Conservation (phyloP, 2,888 invertebrate genomes). For the Eulithis prunata region DNA sequence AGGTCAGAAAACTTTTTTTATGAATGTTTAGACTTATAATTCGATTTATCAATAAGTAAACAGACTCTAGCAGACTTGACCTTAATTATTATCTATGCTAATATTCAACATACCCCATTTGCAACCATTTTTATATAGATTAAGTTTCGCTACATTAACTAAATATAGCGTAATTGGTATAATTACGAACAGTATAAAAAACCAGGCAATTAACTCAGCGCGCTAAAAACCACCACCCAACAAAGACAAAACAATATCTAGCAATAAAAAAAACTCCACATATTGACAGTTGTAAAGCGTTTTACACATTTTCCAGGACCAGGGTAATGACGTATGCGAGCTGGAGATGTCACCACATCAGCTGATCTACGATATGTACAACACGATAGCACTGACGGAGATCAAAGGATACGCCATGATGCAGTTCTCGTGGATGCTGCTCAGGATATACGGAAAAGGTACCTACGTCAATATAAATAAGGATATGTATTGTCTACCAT, state of each 20-base stretch:
- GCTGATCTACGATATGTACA: constrained; percentile 91
- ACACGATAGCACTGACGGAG: constrained; percentile 91
- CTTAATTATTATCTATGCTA: constrained; percentile 17
- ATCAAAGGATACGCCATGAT: constrained; percentile 95
- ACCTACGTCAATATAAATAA: constrained; percentile 36
- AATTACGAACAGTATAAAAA: neutral
- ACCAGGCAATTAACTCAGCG: too few species aligned
- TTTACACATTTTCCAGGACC: constrained; percentile 79
- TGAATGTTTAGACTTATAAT: neutral
- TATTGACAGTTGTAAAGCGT: neutral
- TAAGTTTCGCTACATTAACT: neutral
- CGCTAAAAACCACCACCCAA: neutral
- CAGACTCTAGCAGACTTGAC: constrained; percentile 16
- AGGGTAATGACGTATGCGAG: constrained; percentile 87
- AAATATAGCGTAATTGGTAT: neutral
- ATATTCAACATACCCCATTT: neutral
- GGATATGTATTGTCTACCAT: too few species aligned
- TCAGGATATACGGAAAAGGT: constrained; percentile 91
- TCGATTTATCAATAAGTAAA: constrained; percentile 15
- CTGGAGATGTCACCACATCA: constrained; percentile 92
- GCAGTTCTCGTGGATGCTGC: constrained; percentile 95
- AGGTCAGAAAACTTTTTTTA: too few species aligned
- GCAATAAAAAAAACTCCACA: too few species aligned
- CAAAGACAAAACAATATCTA: neutral
- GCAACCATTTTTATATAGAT: neutral